Base-by-base conservation (phyloP, 2,113 vertebrate genomes). In the Embiotoca jacksoni region DNA sequence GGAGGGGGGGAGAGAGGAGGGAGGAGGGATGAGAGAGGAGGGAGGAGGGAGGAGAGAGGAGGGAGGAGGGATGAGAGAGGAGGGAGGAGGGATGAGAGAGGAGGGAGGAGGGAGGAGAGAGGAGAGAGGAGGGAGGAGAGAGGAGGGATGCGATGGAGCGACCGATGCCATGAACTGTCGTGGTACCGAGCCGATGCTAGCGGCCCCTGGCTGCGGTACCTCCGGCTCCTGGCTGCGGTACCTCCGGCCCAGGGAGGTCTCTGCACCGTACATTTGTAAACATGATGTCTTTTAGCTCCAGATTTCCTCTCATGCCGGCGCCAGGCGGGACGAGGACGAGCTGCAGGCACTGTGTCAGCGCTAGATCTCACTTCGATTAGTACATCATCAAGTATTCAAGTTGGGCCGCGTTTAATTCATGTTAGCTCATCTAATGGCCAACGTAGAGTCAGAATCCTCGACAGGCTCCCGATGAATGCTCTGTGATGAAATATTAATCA, bases 401-500 rank as follows among this genome's bases (percentile, higher is more conserved):
- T 93, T 58, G 77, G 70, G 83, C 91, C 95, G 93, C 94, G 70
- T 96, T 96, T 95, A 94, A 95, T 94, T 96, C 96, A 94, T 96
- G 96, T 96, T 96, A 95, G 95, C 89, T 95, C 95, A 92, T 95
- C 95, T 96, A 95, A 95, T 95, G 90, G 94, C 91, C 85, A 92
- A 94, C 84, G 94, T 94, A 85, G 91, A 94, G 91, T 90, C 95
- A 95, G 96, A 97, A 96, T 95, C 94, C 96, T 98, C 96, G 92
- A 94, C 96, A 96, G 97, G 95, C 96, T 92, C 94, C 96, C 95
- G 95, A 95, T 95, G 95, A 96, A 96, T 96, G 96, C 96, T 95
- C 94, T 98, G 94, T 97, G 96, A 99, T 99, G 95, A 99, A 99
- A 98, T 97, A 99, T 99, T 98, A 96, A 99, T 96, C 92, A 83